Evolutionary conservation across 1,140 invertebrate genomes (phyloP).

Genomic region (Tribolium castaneum): DNA sequence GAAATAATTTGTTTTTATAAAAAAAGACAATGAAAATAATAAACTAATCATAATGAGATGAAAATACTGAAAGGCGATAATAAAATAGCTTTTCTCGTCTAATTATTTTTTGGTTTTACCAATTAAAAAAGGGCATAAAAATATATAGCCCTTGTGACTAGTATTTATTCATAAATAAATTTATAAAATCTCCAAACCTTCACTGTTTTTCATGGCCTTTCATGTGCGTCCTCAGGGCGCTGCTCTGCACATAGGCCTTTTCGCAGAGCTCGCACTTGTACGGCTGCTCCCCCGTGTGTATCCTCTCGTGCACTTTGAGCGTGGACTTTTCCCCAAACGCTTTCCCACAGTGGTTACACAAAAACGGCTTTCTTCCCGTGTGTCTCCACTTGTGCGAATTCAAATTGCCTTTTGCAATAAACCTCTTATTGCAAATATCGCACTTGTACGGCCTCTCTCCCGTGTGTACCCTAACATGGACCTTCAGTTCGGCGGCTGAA

Average conservation of each 20-base stretch:
- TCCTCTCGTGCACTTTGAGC: conserved; percentile 63
- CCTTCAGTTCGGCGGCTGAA: conserved; percentile 44
- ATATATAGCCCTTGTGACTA: no score
- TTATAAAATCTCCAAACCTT: no score
- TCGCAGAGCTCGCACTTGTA: conserved; percentile 70
- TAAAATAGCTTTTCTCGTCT: no score
- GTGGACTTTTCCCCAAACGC: conserved; percentile 62
- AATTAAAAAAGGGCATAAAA: no score
- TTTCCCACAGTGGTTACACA: conserved; percentile 74
- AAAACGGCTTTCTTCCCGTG: conserved; percentile 77
- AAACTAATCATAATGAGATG: no score
- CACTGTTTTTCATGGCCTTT: conserved; percentile 15
- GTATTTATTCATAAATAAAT: no score
- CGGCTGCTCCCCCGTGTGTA: conserved; percentile 64
- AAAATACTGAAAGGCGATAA: no score
- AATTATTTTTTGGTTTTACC: no score
- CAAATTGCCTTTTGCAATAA: conserved; percentile 36
- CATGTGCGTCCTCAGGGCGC: conserved; percentile 81
- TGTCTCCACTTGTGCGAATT: conserved; percentile 72
- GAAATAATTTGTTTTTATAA: no score
- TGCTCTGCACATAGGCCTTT: conserved; percentile 80
- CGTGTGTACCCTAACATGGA: conserved; percentile 40
- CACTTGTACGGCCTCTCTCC: conserved; percentile 47
- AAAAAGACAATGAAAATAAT: no score
- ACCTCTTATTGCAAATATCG: conserved; percentile 47